Evolutionary conservation across 1,140 invertebrate species (phyloP).

Genomic region (Atta texana): DNA sequence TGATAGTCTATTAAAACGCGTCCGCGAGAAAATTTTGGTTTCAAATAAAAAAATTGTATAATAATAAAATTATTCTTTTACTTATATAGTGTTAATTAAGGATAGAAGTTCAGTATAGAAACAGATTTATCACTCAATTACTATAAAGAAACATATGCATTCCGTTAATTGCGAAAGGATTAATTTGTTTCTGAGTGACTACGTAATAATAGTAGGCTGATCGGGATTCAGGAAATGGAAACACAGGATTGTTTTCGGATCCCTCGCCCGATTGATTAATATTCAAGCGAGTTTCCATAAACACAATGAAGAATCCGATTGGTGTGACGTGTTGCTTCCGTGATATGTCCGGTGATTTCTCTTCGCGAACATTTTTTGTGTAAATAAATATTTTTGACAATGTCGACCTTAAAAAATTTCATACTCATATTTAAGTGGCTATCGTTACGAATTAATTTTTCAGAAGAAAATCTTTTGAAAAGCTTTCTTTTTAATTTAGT

Average conservation of each 20-base stretch:
- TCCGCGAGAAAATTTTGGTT: background rate
- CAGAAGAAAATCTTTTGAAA: no score
- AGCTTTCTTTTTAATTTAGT: no score
- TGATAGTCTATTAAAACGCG: background rate
- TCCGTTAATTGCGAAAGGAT: conserved; percentile 18
- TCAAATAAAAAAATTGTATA: background rate
- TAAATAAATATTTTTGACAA: background rate
- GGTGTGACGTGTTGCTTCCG: conserved; percentile 28
- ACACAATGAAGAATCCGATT: conserved; percentile 46
- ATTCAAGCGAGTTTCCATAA: conserved; percentile 47
- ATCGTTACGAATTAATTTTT: background rate
- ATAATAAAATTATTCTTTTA: background rate
- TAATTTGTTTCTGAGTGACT: background rate
- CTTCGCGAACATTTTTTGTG: background rate
- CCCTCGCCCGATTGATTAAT: conserved; percentile 28
- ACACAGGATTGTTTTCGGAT: conserved; percentile 43
- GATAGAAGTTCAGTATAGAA: background rate
- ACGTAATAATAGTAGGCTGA: background rate
- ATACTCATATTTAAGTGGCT: background rate
- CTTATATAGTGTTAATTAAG: background rate
- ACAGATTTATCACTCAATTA: background rate
- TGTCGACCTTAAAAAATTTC: background rate
- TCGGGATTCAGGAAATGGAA: conserved; percentile 49
- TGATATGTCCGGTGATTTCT: background rate
- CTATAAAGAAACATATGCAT: background rate